Evolutionary conservation across 2,888 invertebrate genomes (phyloP), one percentile per base, ranked within the genome.

Genomic region (Drosophila mayaguana): DNA sequence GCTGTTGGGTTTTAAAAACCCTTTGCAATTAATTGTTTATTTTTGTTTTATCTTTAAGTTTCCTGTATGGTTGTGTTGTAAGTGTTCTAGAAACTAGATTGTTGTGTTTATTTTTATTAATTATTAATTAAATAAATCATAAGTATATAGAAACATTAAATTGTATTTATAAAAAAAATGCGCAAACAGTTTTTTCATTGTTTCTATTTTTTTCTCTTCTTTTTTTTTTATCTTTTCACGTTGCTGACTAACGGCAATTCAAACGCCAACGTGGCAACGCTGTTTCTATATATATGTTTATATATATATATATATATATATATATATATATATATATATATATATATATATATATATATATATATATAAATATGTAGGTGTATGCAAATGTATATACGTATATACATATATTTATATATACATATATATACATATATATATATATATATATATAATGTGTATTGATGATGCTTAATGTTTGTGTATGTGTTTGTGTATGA

Each of bases 121-220:
- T 80, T 81, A 76, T 71, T 80, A 80, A 78, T 75, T 75, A 87
- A 87, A 76, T 78, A 76, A 88, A 86, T 80, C 80, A 86, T 75
- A 75, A 70, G 55, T 73, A 68, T 69, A 70, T 70, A 77, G 75
- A 78, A 71, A 78, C 75, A 75, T 67, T 78, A 64, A 76, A 72
- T 70, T 74, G 76, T 84, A 68, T 71, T 87, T 50, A 67, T 78
- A 70, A 68, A 68, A 75, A 75, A 86, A 83, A 82, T 83, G 87
- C 82, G 67, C 67, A 70, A 69, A 73, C 68, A 71, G 70, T 71
- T 69, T 72, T 75, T 63, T 54, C 25, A 38, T 43, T 46, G 32
- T 34, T 51, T 53, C 43, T 56, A 60, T 57, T 43, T 63, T 65
- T 73, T 69, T 70, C 50, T 20, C 7, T 22, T 22, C 1, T 18